Base-by-base conservation (phyloP, 2,888 invertebrate species). In the Drosophila robusta region DNA sequence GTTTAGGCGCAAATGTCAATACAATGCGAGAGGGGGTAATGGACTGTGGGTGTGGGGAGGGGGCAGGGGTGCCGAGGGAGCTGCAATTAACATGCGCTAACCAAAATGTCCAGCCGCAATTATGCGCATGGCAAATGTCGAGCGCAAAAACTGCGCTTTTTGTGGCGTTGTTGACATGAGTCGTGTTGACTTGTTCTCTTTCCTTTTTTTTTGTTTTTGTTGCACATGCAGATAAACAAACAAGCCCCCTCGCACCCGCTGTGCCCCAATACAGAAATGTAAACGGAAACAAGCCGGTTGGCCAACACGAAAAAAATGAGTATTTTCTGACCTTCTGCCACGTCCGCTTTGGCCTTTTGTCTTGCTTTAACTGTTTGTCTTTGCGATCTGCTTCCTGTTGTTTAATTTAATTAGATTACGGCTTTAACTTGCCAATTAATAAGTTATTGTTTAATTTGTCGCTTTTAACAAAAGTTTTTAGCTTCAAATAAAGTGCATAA, bases 51-150 rank as follows among this genome's bases (percentile, higher is more conserved):
- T n/a, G n/a, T 1, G 26, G 29, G 6, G 39, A 18, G 36, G 41
- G 18, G 36, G 29, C 7, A 16, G 11, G 12, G 14, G 11, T n/a
- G 16, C 9, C 2, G 2, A 9, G 9, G 16, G 3, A 8, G 39
- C 54, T 68, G 78, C 77, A 77, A 77, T 77, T 77, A 77, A 77
- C 78, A 67, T 65, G 65, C 56, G 64, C 73, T 49, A 55, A 64
- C 70, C 70, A 45, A 77, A 77, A 78, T 70, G 70, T 61, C 70
- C 74, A 63, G 73, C 63, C 73, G 47, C 63, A 77, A 76, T 73
- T 76, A 76, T 76, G 75, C 74, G 70, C 77, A 73, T 73, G 73
- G 57, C 77, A 73, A 77, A 69, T 76, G 65, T 57, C 62, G 46
- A 70, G 47, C 54, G 41, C 66, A 67, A 36, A 56, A 36, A 64